These are phyloP conservation scores for Cryptocephalus moraei DNA, from an alignment of 2,888 invertebrate genomes.

Conservation along the genomic window DNA sequence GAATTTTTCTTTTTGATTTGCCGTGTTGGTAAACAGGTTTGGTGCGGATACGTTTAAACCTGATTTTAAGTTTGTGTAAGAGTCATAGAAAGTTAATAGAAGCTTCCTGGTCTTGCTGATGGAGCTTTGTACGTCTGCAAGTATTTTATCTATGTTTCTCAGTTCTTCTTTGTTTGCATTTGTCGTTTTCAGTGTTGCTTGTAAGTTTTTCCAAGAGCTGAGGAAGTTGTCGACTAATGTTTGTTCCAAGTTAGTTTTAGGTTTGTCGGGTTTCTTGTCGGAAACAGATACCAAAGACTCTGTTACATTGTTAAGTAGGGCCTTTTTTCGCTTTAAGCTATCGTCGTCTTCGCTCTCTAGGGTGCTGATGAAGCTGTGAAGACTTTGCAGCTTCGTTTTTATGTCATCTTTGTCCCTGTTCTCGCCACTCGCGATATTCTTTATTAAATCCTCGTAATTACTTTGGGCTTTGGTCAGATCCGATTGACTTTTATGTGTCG, in stretches of 20 bases:
- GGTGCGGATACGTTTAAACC: slow-evolving; percentile 6
- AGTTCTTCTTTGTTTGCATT: slow-evolving; percentile 11
- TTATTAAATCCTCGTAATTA: slow-evolving; percentile 14
- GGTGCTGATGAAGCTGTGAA: slow-evolving; percentile 11
- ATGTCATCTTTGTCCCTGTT: slow-evolving; percentile 10
- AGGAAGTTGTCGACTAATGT: slow-evolving; percentile 10
- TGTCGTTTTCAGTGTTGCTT: slow-evolving; percentile 10
- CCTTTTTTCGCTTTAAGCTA: slow-evolving; percentile 4
- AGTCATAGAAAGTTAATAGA: not conserved
- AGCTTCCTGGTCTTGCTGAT: slow-evolving; percentile 1
- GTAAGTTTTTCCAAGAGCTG: slow-evolving; percentile 10
- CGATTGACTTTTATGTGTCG: slow-evolving; percentile 9
- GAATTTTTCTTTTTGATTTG: not conserved
- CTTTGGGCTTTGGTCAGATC: slow-evolving; percentile 12
- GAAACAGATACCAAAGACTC: slow-evolving; percentile 5
- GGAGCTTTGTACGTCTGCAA: slow-evolving; percentile 8
- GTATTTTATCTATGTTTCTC: slow-evolving; percentile 10
- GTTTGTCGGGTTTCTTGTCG: not conserved
- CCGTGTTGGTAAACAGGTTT: slow-evolving; percentile 1
- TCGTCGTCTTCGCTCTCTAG: slow-evolving; percentile 10
- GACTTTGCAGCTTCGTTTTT: slow-evolving; percentile 9
- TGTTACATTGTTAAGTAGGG: slow-evolving; percentile 8
- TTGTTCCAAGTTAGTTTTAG: not conserved
- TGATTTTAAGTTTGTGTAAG: slow-evolving; percentile 1
- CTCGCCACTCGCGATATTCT: slow-evolving; percentile 12